Percentiles rank a stretch among this genome's conserved stretches.
Evolutionary conservation across 1,140 invertebrate species (phyloP).

Genomic region (Steinernema khuongi): DNA sequence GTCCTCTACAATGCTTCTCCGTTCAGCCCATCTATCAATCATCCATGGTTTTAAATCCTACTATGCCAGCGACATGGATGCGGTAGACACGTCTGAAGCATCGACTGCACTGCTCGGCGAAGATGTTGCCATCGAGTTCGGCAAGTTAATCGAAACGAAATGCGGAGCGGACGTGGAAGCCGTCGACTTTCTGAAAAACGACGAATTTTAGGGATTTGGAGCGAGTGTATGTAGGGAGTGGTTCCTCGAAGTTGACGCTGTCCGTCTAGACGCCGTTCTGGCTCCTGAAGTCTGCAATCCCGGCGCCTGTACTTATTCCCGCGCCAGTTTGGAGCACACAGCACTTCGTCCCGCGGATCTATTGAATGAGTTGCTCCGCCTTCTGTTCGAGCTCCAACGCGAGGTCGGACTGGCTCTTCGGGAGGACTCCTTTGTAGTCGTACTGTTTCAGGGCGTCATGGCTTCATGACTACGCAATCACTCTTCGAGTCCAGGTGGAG

Average conservation of each 20-base stretch:
- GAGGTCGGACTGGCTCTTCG: slow-evolving; percentile 65
- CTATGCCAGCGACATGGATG: slow-evolving; percentile 34
- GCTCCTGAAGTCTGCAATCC: slow-evolving; percentile 92
- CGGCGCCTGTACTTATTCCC: slow-evolving; percentile 80
- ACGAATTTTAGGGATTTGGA: slow-evolving; percentile 78
- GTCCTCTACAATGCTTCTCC: too few relatives aligned
- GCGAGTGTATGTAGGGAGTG: slow-evolving; percentile 83
- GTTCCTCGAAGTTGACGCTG: slow-evolving; percentile 72
- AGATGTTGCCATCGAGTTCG: slow-evolving; percentile 99
- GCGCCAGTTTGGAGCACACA: slow-evolving; percentile 90
- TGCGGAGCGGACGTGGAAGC: slow-evolving; percentile 83
- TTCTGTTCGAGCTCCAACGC: slow-evolving; percentile 72
- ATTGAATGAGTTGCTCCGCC: slow-evolving; percentile 70
- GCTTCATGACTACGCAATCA: too few relatives aligned
- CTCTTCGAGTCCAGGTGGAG: too few relatives aligned
- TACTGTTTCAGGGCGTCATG: slow-evolving; percentile 87
- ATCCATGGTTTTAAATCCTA: too few relatives aligned
- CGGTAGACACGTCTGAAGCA: slow-evolving; percentile 63
- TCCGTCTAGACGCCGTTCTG: slow-evolving; percentile 95
- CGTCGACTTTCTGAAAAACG: slow-evolving; percentile 95
- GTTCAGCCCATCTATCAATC: too few relatives aligned
- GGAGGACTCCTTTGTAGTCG: slow-evolving; percentile 85
- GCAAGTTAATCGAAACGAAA: too few relatives aligned
- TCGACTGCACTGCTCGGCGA: slow-evolving; percentile 82
- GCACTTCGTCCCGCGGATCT: slow-evolving; percentile 73